Percentiles rank a stretch among this genome's conserved stretches.
Conservation (phyloP, 92 coral and sea anemone species). For the Heliopora coerulea region DNA sequence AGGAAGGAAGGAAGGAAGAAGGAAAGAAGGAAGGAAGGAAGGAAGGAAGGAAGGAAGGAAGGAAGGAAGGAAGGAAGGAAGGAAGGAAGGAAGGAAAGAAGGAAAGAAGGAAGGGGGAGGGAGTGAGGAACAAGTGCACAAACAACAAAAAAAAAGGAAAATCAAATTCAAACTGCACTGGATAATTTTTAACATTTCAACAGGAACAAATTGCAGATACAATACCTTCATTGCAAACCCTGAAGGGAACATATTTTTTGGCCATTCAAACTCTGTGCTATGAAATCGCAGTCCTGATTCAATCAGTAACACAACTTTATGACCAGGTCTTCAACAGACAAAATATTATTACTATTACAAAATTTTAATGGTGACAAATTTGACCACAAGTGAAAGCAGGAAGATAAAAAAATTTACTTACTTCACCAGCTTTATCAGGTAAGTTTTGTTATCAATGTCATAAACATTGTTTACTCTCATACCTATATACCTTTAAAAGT, state of each 20-base stretch:
- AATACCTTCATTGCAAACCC: constrained; percentile 96
- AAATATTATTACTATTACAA: neutral
- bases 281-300: constrained; percentile 85
- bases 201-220: neutral
- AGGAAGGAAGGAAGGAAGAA: neutral
- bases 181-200: too few relatives aligned
- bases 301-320: constrained; percentile 75
- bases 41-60: neutral
- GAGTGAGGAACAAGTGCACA: neutral
- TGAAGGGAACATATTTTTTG: constrained; percentile 85
- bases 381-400: neutral
- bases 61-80: neutral
- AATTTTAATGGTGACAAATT: neutral
- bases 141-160: neutral
- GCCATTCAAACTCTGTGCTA: constrained; percentile 99
- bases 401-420: constrained; percentile 39
- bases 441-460: constrained; percentile 93
- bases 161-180: too few relatives aligned
- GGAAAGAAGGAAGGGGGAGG: neutral
- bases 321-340: constrained; percentile 65
- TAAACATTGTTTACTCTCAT: constrained; percentile 92
- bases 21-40: neutral
- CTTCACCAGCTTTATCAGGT: constrained; percentile 86
- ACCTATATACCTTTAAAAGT: constrained; percentile 64
- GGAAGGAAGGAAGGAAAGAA: neutral